Base-by-base conservation (phyloP, 2,797 vertebrate genomes). In the Catostomus latipinnis region DNA sequence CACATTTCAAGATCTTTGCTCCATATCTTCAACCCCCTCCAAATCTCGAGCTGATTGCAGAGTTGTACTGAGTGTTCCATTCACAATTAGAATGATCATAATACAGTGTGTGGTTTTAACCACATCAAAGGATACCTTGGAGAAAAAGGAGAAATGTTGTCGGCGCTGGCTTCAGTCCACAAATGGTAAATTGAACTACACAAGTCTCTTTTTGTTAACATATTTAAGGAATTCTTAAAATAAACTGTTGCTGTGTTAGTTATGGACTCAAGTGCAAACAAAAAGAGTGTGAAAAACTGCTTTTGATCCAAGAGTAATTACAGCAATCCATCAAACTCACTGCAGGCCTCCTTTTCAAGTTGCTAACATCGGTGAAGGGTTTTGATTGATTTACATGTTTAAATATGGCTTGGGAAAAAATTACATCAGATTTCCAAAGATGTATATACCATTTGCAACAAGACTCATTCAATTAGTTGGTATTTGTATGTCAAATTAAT, bases 91-190 rank as follows among this genome's bases (percentile, higher is more conserved):
- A 71, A 4, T 8, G 22, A 74, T 78, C 67, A 78, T 53, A 76
- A 66, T 69, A 65, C 9, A 50, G 34, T 71, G 53, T 61, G 49
- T 49, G 61, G 54, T 22, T 65, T 13, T 67, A 9, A 77, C 82
- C 80, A 77, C 82, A 86, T 80, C 73, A 82, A 84, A 83, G 65
- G 4, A 22, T 34, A 71, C 49, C 74, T 66, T 0, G 1, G 61
- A 71, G 34, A 53, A 53, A 43, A 6, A 22, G 18, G 22, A 34
- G 16, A 69, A 67, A 78, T 53, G 8, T 58, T 62, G 6, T 46
- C 45, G 4, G 16, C 22, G 7, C 50, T 71, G 72, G 68, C 76
- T 79, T n/a, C 22, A 9, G n/a, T 79, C 62, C 72, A 79, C 52
- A 5, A 71, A 67, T 6, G n/a, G 34, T 67, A 58, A 66, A 80